Evolutionary conservation across 2,797 vertebrate genomes (phyloP).

Genomic region (Argyrosomus regius): DNA sequence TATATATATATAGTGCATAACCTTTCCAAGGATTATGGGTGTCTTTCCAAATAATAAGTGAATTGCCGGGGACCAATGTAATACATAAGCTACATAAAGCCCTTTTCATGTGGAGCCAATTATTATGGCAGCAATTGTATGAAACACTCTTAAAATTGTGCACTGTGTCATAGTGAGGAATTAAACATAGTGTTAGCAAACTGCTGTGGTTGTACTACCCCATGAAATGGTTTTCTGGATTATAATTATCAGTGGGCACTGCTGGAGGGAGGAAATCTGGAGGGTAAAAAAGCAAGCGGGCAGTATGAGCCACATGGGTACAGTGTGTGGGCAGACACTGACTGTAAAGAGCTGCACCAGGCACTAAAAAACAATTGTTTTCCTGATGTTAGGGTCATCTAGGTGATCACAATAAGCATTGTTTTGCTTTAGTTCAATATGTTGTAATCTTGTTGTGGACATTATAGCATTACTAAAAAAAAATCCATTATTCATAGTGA

Average conservation of each 20-base stretch:
- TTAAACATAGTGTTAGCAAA: constrained; percentile 51
- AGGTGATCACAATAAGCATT: constrained; percentile 29
- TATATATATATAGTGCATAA: constrained; percentile 13
- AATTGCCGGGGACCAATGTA: constrained; percentile 23
- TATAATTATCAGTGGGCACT: constrained; percentile 58
- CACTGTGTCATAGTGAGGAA: constrained; percentile 43
- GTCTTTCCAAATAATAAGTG: constrained; percentile 27
- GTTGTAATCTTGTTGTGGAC: constrained; percentile 3
- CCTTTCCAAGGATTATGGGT: constrained; percentile 28
- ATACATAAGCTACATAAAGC: constrained; percentile 38
- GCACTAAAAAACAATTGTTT: constrained; percentile 48
- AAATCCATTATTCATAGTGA: background rate
- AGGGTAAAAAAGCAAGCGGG: constrained; percentile 47
- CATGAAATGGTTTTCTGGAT: constrained; percentile 54
- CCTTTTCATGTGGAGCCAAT: constrained; percentile 45
- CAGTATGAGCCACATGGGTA: constrained; percentile 40
- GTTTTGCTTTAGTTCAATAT: constrained; percentile 26
- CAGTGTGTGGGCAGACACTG: constrained; percentile 48
- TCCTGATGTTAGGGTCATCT: constrained; percentile 30
- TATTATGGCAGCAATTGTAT: constrained; percentile 46
- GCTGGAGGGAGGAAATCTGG: constrained; percentile 41
- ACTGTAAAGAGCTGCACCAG: constrained; percentile 46
- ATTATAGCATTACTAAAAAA: background rate
- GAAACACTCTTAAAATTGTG: constrained; percentile 37
- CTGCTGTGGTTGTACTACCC: constrained; percentile 41